phyloP scores from a whole-genome alignment of 2,113 vertebrate species.

The Sylvietta virens region DNA sequence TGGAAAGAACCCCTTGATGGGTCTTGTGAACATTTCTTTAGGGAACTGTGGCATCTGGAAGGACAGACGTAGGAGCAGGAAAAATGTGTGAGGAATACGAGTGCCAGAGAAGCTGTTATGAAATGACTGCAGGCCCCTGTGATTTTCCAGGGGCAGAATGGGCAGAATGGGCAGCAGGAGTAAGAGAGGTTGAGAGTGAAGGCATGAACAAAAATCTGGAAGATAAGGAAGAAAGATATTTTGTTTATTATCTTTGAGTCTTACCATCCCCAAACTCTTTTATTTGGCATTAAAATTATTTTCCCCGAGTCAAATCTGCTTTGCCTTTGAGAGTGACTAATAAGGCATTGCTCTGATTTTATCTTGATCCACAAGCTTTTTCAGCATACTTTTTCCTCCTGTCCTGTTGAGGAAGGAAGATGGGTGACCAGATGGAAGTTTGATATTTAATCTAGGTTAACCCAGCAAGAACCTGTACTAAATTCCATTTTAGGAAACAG shows the following conservation, averaged over 20 bases:
- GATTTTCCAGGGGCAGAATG: neutral
- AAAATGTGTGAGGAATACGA: neutral
- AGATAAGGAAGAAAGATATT: neutral
- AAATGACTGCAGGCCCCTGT: neutral
- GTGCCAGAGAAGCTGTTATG: neutral
- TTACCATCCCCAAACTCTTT: neutral
- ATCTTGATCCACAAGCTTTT: neutral
- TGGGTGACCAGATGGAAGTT: neutral
- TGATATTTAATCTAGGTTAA: neutral
- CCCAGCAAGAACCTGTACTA: neutral
- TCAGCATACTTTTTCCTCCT: neutral
- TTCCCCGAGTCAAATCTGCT: neutral
- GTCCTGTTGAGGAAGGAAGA: neutral
- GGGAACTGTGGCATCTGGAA: neutral
- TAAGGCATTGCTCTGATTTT: neutral
- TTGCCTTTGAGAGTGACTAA: neutral
- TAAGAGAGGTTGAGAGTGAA: neutral
- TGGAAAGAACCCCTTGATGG: neutral
- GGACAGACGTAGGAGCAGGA: neutral
- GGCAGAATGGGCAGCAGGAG: fast-evolving
- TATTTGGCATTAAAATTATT: neutral
- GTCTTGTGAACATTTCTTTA: neutral
- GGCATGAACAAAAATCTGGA: neutral
- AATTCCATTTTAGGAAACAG: neutral
- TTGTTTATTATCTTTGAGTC: neutral